Percentiles rank a stretch among this genome's conserved stretches.
Conservation (phyloP, 2,797 vertebrate genomes). For the Chrosomus eos region DNA sequence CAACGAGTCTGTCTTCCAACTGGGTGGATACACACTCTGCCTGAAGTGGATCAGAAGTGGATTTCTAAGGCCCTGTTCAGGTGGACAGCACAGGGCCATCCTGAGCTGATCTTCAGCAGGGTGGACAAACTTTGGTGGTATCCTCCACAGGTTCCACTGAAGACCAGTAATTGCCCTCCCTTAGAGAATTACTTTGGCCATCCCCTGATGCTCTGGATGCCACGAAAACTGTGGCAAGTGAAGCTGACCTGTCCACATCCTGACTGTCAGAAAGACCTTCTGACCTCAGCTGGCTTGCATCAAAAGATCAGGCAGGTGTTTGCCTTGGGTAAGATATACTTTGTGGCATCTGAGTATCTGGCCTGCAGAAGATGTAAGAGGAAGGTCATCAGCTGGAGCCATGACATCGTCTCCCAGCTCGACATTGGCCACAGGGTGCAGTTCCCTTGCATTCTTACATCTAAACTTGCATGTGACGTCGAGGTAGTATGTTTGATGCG, state of each 20-base stretch:
- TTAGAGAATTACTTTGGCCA: too few species aligned
- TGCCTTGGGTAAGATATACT: not conserved
- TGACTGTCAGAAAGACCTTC: not conserved
- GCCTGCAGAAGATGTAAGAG: slow-evolving; percentile 13
- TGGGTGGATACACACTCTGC: slow-evolving; percentile 9
- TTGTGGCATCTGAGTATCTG: too few species aligned
- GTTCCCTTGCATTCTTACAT: slow-evolving; percentile 17
- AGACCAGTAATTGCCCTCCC: too few species aligned
- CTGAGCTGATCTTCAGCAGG: too few species aligned
- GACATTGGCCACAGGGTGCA: slow-evolving; percentile 22
- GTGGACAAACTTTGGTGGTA: too few species aligned
- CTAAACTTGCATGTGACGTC: too few species aligned
- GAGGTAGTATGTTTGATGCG: too few species aligned
- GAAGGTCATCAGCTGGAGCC: slow-evolving; percentile 51
- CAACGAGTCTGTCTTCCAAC: too few species aligned
- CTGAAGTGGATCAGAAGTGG: slow-evolving; percentile 6
- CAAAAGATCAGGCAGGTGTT: not conserved
- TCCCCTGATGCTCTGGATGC: not conserved
- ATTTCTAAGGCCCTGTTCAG: slow-evolving; percentile 23
- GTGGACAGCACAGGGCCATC: too few species aligned
- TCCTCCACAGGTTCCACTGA: too few species aligned
- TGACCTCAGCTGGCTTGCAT: not conserved
- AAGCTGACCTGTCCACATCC: not conserved
- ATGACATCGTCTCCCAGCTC: slow-evolving; percentile 14
- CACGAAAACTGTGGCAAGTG: not conserved